Evolutionary conservation across 2,888 invertebrate genomes (phyloP).

Genomic region (Zele albiditarsus): DNA sequence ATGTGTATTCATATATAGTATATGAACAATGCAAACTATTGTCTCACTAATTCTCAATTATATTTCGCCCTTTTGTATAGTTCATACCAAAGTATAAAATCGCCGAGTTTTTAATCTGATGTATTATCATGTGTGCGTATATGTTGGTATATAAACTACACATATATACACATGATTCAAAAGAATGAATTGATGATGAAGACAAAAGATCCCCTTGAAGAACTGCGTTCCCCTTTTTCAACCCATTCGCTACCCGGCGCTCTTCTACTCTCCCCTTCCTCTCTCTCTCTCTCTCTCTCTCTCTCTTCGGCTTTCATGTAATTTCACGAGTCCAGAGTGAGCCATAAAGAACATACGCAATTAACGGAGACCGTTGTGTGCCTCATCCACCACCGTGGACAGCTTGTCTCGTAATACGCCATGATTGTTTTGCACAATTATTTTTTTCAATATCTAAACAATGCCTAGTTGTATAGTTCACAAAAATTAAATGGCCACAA

Average conservation of each 20-base stretch:
- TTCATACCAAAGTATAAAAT: slow-evolving; percentile 33
- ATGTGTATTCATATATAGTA: not conserved
- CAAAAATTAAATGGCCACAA: slow-evolving; percentile 4
- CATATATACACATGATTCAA: slow-evolving; percentile 32
- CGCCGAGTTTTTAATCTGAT: slow-evolving; percentile 24
- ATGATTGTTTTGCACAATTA: slow-evolving; percentile 18
- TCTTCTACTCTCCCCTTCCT: not conserved
- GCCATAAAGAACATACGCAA: slow-evolving; percentile 51
- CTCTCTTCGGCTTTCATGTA: slow-evolving; percentile 43
- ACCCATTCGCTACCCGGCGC: not conserved
- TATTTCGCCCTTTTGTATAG: slow-evolving; percentile 40
- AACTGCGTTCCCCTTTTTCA: slow-evolving; percentile 36
- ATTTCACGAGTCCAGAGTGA: slow-evolving; percentile 49
- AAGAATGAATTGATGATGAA: slow-evolving; percentile 54
- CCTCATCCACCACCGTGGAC: slow-evolving; percentile 30
- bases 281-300: slow-evolving; percentile 9
- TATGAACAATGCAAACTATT: slow-evolving; percentile 34
- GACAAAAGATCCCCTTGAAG: slow-evolving; percentile 52
- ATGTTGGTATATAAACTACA: not conserved
- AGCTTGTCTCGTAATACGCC: slow-evolving; percentile 12
- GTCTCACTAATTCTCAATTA: slow-evolving; percentile 49
- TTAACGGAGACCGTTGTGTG: slow-evolving; percentile 50
- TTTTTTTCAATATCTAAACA: slow-evolving; percentile 11
- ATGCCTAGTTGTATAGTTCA: not conserved
- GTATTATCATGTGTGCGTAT: slow-evolving; percentile 24